Evolutionary conservation across 1,140 invertebrate species (phyloP).

Genomic region (Dreissena polymorpha): DNA sequence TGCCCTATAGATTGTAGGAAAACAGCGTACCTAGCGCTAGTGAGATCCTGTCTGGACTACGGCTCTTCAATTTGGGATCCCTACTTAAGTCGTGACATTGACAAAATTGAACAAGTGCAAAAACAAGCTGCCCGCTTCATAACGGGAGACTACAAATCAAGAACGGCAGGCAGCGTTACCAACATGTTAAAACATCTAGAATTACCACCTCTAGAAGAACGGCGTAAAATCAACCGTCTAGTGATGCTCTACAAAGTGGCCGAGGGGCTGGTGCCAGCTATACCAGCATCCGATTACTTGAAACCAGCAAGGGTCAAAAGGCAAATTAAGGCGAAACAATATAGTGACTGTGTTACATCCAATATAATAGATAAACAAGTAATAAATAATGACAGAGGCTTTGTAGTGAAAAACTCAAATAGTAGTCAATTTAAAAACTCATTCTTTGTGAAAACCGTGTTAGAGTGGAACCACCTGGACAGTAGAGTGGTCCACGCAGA

Average conservation of each 20-base stretch:
- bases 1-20: too few relatives aligned
- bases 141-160: too few relatives aligned
- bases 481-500: background rate
- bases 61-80: conserved; percentile 8
- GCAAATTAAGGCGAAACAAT: background rate
- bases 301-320: too few relatives aligned
- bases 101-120: background rate
- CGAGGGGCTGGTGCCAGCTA: background rate
- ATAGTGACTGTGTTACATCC: background rate
- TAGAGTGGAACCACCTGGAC: background rate
- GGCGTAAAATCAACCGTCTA: too few relatives aligned
- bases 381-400: background rate
- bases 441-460: background rate
- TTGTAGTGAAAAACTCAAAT: background rate
- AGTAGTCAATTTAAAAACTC: background rate
- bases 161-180: too few relatives aligned
- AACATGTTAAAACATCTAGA: too few relatives aligned
- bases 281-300: background rate
- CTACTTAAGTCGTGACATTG: background rate
- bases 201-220: too few relatives aligned
- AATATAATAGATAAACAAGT: background rate
- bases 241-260: too few relatives aligned
- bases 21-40: too few relatives aligned
- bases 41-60: background rate
- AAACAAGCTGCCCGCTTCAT: background rate